Evolutionary conservation across 1,140 invertebrate species (phyloP), one percentile per base, ranked within the genome.

Genomic region (Caenorhabditis latens): DNA sequence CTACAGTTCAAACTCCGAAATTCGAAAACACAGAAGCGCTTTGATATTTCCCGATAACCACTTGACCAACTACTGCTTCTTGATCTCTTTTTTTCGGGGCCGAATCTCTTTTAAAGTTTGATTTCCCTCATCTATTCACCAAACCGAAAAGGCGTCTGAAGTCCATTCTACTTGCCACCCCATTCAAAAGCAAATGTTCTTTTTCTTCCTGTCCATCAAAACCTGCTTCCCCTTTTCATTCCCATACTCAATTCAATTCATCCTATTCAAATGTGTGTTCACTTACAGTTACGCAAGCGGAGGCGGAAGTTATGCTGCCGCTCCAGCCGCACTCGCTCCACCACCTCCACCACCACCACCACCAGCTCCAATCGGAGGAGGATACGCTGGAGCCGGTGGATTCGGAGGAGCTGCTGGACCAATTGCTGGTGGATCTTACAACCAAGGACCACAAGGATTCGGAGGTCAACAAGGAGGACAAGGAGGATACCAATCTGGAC

Each of bases 281-380:
- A 50, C 32, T 63, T 84, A 84, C 82, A 63, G 82, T 58, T 65
- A 67, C 43, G 46, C 48, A 75, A 75, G 13, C 24, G 84, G 84
- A 50, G 84, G 84, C 50, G 84, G 84, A 85, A 67, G 48, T 3
- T 85, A 85, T 58, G 84, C 84, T 19, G 63, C 84, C 40, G 43
- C 84, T 5, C 84, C 84, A 16, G 58, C 50, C 67, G 65, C 48
- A n/a, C 55, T 42, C 58, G n/a, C 32, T n/a, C 55, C 61, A 5
- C 63, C 84, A n/a, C 87, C 19, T 58, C 84, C 63, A 88, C 55
- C 65, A 83, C 61, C 63, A 55, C 53, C 83, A 84, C 82, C 83
- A 75, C 83, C 83, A 71, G 58, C 48, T 58, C 61, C 86, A 83
- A 48, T 50, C 65, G 57, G 50, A 58, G 83, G 48, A 46, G 40